phyloP scores from a whole-genome alignment of 2,797 vertebrate genomes.

The Gambelia wislizenii region DNA sequence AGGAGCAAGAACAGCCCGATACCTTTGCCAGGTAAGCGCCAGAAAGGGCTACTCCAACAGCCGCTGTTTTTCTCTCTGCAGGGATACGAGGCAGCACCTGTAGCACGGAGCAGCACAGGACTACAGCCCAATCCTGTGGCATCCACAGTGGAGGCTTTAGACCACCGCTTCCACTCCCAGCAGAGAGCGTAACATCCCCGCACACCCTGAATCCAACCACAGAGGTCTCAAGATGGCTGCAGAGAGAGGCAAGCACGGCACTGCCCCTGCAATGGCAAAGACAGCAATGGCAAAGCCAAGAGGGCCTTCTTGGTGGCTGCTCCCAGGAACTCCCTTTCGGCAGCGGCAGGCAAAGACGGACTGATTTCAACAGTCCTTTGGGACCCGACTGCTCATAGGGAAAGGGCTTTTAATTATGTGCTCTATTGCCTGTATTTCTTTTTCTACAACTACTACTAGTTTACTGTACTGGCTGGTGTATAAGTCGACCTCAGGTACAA shows the following conservation, averaged over 20 bases:
- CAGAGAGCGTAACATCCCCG: neutral
- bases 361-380: no score
- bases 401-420: no score
- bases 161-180: neutral
- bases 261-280: neutral
- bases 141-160: neutral
- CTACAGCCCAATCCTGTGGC: no score
- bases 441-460: no score
- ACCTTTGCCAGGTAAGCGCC: fast-evolving
- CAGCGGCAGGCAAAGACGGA: no score
- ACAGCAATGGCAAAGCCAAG: neutral
- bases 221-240: neutral
- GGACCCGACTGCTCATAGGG: no score
- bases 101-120: neutral
- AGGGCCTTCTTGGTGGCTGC: no score
- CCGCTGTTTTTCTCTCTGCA: neutral
- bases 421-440: no score
- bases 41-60: neutral
- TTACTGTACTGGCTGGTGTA: no score
- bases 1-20: fast-evolving
- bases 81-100: neutral
- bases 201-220: neutral
- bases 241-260: neutral
- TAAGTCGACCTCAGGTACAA: no score
- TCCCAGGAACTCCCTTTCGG: no score